A percentile compares a stretch with the other conserved stretches of the same genome.
Evolutionary conservation across 2,888 invertebrate species (phyloP).

Genomic region (Arge pagana): DNA sequence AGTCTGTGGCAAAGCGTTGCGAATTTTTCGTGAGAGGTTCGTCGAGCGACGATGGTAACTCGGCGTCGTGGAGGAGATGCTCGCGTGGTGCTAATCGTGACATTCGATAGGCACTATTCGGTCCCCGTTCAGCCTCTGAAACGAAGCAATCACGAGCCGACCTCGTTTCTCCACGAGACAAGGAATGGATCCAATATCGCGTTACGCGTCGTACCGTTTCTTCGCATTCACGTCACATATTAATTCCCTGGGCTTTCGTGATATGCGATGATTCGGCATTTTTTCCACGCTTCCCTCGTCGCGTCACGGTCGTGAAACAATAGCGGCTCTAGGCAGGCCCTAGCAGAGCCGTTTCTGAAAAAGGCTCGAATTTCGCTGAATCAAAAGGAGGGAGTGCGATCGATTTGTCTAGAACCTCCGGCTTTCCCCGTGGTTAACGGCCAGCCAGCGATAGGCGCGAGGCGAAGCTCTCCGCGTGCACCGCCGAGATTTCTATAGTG

Average conservation of each 20-base stretch:
- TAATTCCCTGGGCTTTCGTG: background rate
- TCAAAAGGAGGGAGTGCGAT: conserved; percentile 51
- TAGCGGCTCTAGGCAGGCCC: conserved; percentile 33
- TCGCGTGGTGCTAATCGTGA: no score
- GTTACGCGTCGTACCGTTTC: background rate
- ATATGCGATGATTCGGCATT: background rate
- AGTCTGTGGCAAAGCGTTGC: no score
- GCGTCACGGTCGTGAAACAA: conserved; percentile 47
- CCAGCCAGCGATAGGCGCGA: no score
- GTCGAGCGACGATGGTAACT: no score
- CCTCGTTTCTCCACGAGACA: background rate
- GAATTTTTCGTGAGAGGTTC: no score
- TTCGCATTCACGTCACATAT: no score
- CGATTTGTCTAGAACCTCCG: conserved; percentile 45
- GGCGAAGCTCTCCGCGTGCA: no score
- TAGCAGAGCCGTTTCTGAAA: conserved; percentile 51
- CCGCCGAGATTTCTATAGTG: conserved; percentile 47
- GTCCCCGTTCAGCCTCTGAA: background rate
- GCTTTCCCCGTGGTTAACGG: no score
- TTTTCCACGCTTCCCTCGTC: background rate
- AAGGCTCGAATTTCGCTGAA: conserved; percentile 58
- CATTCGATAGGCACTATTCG: background rate
- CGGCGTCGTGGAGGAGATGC: no score
- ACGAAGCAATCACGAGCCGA: background rate
- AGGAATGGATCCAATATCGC: background rate